Base-by-base conservation (phyloP, 2,888 invertebrate species). In the Nomada hirtipes region DNA sequence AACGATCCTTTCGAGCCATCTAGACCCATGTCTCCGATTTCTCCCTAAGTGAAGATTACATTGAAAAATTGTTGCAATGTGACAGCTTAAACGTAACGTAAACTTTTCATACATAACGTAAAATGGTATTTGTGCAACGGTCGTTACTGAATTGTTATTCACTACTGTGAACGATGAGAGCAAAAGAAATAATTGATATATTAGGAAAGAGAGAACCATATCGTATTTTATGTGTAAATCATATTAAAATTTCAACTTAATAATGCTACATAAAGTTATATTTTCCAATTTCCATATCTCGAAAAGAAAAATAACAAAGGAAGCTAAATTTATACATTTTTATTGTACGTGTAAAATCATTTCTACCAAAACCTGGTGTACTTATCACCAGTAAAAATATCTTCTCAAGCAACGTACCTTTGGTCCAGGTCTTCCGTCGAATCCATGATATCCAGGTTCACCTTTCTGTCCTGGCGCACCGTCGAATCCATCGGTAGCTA, bases 1-100 rank as follows among this genome's bases (percentile, higher is more conserved):
- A 93, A 93, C 79, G 94, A 93, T 75, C 97, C 97, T 92, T 96
- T 96, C 0, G 90, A 82, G 4, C 97, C 97, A 3, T 92, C 91
- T 18, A 84, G 82, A 1, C 93, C 93, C 82, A 90, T 90, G 55
- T 94, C 91, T 68, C 95, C 95, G 64, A 90, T 89, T 76, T 92
- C 91, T 60, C 94, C 94, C 92, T 94, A 50, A 44, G 23, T 11
- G 23, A 57, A 11, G 26, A 13, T 15, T 52, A 15, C 63, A 18
- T 20, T 53, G 15, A 60, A 55, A 36, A 36, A 36, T 36, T 36
- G 7, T 29, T 29, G 53, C 47, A 13, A 47, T 13, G 11, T 20
- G 20, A 20, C 20, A 20, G 20, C 20, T 20, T 20, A 20, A 20
- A 20, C 20, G 20, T 20, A 20, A 23, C 23, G 23, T 23, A 23